Evolutionary conservation across 2,113 vertebrate species (phyloP), one percentile per base, ranked within the genome.

Genomic region (Rhinogobius similis): DNA sequence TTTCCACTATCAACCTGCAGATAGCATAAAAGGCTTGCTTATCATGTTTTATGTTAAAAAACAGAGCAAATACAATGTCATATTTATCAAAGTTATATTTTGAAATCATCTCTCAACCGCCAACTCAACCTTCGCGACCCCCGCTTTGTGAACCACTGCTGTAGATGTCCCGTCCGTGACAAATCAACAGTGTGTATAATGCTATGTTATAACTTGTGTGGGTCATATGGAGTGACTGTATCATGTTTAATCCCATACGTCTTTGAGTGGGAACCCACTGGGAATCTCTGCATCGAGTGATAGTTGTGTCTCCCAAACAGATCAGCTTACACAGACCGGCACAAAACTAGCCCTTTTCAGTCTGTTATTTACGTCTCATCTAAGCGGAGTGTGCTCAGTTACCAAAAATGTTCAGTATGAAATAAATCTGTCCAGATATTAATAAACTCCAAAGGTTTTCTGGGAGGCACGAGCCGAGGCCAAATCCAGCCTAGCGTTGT

Each of bases 341-440:
- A 58, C 48, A 46, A 62, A 66, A 20, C 79, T 56, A 73, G 55
- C 65, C 0, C 7, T 44, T 39, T 65, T 59, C 20, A 27, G 61
- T 38, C 55, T 58, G 69, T 62, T 77, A 65, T 84, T 86, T 76
- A 81, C 63, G 38, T 46, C 63, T 62, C 65, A 26, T 59, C 21
- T 56, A 43, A 68, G 10, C 61, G 38, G 38, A 26, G 52, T 65
- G 73, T 80, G 62, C 78, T 46, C 53, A 67, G 70, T 86, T 84
- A 86, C 81, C 24, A 50, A 66, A 55, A n/a, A 48, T 64, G 58
- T 52, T 18, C 18, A 29, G 16, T 63, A 59, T 70, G 69, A 62
- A 68, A 76, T 79, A 75, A 69, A 67, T 61, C 48, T 78, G 66
- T 77, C 59, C 67, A 62, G 44, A 41, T 58, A 46, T 62, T 41